A percentile compares a stretch with the other conserved stretches of the same genome.
Evolutionary conservation across 2,113 vertebrate species (phyloP).

Genomic region (Rhinichthys klamathensis): DNA sequence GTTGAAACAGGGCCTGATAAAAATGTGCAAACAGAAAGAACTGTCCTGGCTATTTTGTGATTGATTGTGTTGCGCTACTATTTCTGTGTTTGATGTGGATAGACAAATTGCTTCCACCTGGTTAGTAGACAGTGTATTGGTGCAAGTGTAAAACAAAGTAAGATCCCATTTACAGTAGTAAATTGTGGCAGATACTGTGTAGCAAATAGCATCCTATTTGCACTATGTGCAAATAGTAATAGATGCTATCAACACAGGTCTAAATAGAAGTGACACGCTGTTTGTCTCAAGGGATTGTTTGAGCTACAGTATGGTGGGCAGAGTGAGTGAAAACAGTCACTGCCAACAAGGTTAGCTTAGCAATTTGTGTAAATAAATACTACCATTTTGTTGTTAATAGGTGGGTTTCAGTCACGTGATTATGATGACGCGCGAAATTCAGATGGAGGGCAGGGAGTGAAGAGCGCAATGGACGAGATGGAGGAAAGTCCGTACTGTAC

Average conservation of each 20-base stretch:
- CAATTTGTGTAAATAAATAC: not conserved
- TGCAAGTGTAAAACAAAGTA: not conserved
- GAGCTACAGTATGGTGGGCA: not conserved
- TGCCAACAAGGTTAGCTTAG: too few relatives aligned
- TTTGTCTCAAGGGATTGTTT: not conserved
- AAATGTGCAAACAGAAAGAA: not conserved
- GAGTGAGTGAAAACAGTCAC: not conserved
- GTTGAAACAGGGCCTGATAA: not conserved
- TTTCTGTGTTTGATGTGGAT: too few relatives aligned
- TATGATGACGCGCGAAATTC: too few relatives aligned
- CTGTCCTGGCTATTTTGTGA: too few relatives aligned
- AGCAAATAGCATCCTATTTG: not conserved
- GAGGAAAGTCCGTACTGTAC: too few relatives aligned
- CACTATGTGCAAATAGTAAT: not conserved
- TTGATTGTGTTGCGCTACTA: too few relatives aligned
- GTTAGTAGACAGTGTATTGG: not conserved
- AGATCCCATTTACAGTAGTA: not conserved
- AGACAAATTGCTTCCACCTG: not conserved
- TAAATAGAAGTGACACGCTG: not conserved
- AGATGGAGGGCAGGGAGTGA: too few relatives aligned
- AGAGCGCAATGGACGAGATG: too few relatives aligned
- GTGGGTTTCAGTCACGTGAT: too few relatives aligned
- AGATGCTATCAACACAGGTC: not conserved
- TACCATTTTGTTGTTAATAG: not conserved
- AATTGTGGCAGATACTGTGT: not conserved